Percentiles rank a stretch among this genome's conserved stretches.
Evolutionary conservation across 2,113 vertebrate genomes (phyloP).

Genomic region (Puma concolor): DNA sequence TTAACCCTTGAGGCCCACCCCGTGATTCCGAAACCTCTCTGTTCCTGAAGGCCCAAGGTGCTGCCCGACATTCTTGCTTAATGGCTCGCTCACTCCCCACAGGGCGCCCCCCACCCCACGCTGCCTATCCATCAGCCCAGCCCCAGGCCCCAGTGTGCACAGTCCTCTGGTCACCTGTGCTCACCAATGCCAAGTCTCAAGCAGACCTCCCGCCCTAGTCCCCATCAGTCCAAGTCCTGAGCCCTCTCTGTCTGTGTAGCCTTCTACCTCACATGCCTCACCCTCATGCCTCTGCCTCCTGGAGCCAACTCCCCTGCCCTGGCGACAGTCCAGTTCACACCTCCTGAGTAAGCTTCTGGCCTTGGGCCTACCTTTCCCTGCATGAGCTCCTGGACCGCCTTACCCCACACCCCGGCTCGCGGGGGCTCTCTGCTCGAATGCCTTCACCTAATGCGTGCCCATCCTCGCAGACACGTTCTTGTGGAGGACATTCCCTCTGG

Average conservation of each 20-base stretch:
- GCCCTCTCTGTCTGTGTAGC: neutral
- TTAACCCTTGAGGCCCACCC: neutral
- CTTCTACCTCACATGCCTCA: neutral
- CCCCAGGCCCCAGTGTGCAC: accelerated
- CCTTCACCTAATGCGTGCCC: accelerated
- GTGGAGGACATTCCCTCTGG: neutral
- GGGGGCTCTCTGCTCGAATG: neutral
- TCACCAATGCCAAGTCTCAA: neutral
- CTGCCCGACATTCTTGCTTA: neutral
- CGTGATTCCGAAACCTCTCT: neutral
- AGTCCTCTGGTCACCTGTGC: neutral
- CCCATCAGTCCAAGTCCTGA: neutral
- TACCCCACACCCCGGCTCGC: neutral
- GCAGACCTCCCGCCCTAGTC: neutral
- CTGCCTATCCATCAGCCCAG: too few relatives aligned
- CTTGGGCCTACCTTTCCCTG: neutral
- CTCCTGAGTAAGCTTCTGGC: neutral
- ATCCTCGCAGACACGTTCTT: neutral
- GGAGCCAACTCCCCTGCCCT: neutral
- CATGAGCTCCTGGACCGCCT: neutral
- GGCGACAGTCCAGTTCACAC: neutral
- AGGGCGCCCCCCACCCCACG: too few relatives aligned
- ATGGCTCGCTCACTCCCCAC: neutral
- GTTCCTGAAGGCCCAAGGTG: neutral
- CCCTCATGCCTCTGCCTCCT: neutral